Evolutionary conservation across 1,140 invertebrate species (phyloP).

Genomic region (Drosophila azteca): DNA sequence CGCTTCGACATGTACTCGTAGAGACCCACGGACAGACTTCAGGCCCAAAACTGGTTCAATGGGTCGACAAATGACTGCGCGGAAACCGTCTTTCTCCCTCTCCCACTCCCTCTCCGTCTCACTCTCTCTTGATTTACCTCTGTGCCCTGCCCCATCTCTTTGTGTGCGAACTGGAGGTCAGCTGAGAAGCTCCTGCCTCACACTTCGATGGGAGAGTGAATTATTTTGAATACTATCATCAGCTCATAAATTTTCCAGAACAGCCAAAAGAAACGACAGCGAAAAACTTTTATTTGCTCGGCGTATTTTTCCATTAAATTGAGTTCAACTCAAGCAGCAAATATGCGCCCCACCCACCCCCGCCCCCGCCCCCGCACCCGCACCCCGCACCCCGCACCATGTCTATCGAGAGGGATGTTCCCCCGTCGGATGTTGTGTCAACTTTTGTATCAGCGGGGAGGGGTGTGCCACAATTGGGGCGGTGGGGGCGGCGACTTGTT

Average conservation of each 20-base stretch:
- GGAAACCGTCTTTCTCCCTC: background rate
- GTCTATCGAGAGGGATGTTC: conserved; percentile 35
- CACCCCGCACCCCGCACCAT: no score
- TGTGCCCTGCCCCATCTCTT: conserved; percentile 1
- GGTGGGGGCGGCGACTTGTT: conserved; percentile 53
- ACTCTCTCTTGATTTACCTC: conserved; percentile 12
- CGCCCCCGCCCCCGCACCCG: no score
- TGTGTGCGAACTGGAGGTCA: conserved; percentile 32
- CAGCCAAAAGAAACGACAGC: conserved; percentile 24
- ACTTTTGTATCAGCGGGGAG: conserved; percentile 45
- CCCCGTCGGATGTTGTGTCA: conserved; percentile 48
- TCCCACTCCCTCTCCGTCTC: background rate
- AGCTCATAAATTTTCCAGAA: conserved; percentile 73
- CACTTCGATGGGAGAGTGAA: conserved; percentile 52
- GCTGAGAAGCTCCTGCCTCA: conserved; percentile 7
- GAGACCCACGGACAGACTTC: no score
- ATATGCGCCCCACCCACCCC: conserved; percentile 66
- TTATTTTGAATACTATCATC: conserved; percentile 78
- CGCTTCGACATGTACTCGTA: background rate
- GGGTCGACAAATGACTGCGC: conserved; percentile 51
- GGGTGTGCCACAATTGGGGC: conserved; percentile 13
- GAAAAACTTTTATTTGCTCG: conserved; percentile 68
- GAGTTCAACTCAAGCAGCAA: conserved; percentile 76
- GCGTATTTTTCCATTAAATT: conserved; percentile 82
- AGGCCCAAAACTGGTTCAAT: conserved; percentile 66